Conservation (phyloP, 2,888 invertebrate genomes). For the Andrena minutula region DNA sequence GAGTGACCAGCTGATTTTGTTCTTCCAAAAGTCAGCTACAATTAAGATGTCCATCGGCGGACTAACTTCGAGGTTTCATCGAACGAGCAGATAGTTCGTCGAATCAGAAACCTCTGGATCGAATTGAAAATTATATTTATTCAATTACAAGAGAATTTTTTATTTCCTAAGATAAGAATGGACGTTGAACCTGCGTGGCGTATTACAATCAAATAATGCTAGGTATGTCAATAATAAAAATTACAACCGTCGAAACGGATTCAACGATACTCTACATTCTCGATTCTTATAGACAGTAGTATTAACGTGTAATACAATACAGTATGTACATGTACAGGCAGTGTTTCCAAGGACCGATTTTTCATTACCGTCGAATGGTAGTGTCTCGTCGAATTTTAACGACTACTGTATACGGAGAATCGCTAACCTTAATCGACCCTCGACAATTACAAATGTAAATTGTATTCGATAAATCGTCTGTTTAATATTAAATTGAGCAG, state of each 20-base stretch:
- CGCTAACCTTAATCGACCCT: constrained; percentile 4
- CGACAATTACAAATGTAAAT: constrained; percentile 17
- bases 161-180: constrained; percentile 43
- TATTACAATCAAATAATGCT: constrained; percentile 39
- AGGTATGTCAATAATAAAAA: constrained; percentile 19
- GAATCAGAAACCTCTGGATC: constrained; percentile 20
- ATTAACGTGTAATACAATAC: constrained; percentile 25
- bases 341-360: constrained; percentile 57
- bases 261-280: constrained; percentile 14
- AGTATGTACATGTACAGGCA: constrained; percentile 59
- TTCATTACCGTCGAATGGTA: constrained; percentile 29
- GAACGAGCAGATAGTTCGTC: background rate
- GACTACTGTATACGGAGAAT: constrained; percentile 12
- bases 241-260: constrained; percentile 26
- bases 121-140: constrained; percentile 48
- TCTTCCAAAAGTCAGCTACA: too few relatives aligned
- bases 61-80: constrained; percentile 30
- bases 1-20: too few relatives aligned
- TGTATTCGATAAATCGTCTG: background rate
- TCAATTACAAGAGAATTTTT: constrained; percentile 47
- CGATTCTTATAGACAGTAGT: constrained; percentile 29
- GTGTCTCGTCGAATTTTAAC: background rate
- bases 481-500: constrained; percentile 41
- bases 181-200: constrained; percentile 26
- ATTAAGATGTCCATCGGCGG: background rate